Percentiles rank a stretch among this genome's conserved stretches.
Evolutionary conservation across 2,888 invertebrate genomes (phyloP).

Genomic region (Furcula furcula): DNA sequence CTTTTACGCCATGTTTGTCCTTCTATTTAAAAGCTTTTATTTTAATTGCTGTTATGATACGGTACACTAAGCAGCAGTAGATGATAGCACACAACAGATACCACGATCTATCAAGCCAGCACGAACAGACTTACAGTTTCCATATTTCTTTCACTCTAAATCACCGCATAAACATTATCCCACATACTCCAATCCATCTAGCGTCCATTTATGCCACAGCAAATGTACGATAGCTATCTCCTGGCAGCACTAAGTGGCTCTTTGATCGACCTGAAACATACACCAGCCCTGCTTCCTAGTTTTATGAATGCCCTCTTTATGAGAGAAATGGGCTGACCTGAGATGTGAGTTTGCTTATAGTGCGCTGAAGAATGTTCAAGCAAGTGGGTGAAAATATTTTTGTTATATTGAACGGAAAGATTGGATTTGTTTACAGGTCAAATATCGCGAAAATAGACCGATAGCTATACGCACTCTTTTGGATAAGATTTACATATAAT

Average conservation of each 20-base stretch:
- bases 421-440: not conserved
- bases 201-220: slow-evolving; percentile 18
- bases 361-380: not conserved
- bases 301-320: slow-evolving; percentile 49
- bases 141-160: not conserved
- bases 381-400: not conserved
- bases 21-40: no score
- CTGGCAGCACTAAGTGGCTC: slow-evolving; percentile 47
- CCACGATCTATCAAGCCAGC: not conserved
- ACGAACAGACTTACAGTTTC: not conserved
- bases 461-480: no score
- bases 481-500: no score
- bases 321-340: slow-evolving; percentile 36
- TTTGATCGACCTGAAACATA: slow-evolving; percentile 55
- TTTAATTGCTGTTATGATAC: no score
- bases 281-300: slow-evolving; percentile 54
- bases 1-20: no score
- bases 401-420: not conserved
- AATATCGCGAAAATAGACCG: not conserved
- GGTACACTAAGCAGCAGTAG: not conserved
- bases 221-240: slow-evolving; percentile 29
- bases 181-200: slow-evolving; percentile 7
- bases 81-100: not conserved
- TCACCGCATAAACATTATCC: slow-evolving; percentile 2
- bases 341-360: slow-evolving; percentile 16